These are phyloP conservation scores for Polyploca ridens DNA, from an alignment of 2,888 invertebrate species.

Conservation along the genomic window DNA sequence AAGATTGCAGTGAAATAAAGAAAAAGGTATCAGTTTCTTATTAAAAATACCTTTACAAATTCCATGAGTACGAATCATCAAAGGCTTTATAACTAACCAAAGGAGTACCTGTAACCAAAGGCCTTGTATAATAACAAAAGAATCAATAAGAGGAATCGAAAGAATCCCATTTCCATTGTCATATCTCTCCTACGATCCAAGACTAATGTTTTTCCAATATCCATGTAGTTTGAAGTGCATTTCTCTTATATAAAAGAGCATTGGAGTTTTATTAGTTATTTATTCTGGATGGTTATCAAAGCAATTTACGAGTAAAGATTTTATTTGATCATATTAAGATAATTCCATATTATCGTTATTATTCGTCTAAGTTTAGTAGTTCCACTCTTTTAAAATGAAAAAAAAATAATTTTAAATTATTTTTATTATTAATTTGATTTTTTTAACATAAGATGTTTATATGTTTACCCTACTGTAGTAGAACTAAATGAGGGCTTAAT, in stretches of 20 bases:
- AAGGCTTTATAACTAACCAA: not conserved
- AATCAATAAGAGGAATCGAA: conserved; percentile 7
- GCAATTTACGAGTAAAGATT: not conserved
- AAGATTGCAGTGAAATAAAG: too few species aligned
- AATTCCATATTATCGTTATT: too few species aligned
- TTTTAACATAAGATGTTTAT: too few species aligned
- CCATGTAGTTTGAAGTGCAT: conserved; percentile 67
- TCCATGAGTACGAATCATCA: not conserved
- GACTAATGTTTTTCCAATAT: conserved; percentile 78
- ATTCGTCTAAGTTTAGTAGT: too few species aligned
- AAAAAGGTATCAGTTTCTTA: too few species aligned
- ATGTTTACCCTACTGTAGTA: too few species aligned
- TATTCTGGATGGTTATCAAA: conserved; percentile 17
- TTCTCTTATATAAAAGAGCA: conserved; percentile 41
- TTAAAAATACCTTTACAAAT: too few species aligned
- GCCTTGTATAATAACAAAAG: conserved; percentile 9
- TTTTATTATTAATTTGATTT: too few species aligned
- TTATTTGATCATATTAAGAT: not conserved
- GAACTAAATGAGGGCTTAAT: too few species aligned
- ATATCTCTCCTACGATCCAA: conserved; percentile 60
- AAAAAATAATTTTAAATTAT: too few species aligned
- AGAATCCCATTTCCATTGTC: conserved; percentile 32
- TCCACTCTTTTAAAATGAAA: too few species aligned
- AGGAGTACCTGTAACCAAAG: not conserved
- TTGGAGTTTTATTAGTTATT: conserved; percentile 34